Evolutionary conservation across 2,113 vertebrate genomes (phyloP).

Genomic region (Apus apus): DNA sequence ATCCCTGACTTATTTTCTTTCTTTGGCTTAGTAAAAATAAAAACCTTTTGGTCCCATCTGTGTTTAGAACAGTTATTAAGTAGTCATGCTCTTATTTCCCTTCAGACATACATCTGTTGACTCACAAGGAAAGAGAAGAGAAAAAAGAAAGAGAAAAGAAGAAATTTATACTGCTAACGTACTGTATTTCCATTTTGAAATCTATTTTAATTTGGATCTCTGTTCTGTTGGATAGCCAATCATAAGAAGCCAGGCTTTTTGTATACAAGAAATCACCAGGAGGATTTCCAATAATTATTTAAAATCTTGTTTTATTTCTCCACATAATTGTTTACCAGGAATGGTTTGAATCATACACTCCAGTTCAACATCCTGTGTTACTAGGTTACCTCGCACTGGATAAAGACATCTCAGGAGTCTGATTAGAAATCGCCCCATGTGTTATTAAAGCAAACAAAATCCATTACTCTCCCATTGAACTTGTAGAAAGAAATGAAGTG

Average conservation of each 20-base stretch:
- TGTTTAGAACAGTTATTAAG: slow-evolving; percentile 46
- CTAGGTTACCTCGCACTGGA: neutral
- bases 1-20: slow-evolving; percentile 18
- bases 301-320: neutral
- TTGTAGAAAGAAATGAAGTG: neutral
- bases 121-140: neutral
- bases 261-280: neutral
- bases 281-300: neutral
- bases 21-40: neutral
- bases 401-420: neutral
- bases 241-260: neutral
- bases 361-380: neutral
- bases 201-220: neutral
- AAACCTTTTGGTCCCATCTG: slow-evolving; percentile 4
- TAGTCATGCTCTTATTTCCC: neutral
- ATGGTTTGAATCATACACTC: neutral
- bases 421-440: neutral
- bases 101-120: neutral
- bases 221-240: neutral
- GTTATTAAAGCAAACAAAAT: neutral
- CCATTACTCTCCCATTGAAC: neutral
- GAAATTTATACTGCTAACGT: neutral
- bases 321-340: neutral
- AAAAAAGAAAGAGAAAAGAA: neutral
- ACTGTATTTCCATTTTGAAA: neutral